Evolutionary conservation across 2,797 vertebrate species (phyloP).

Genomic region (Brotula barbata): DNA sequence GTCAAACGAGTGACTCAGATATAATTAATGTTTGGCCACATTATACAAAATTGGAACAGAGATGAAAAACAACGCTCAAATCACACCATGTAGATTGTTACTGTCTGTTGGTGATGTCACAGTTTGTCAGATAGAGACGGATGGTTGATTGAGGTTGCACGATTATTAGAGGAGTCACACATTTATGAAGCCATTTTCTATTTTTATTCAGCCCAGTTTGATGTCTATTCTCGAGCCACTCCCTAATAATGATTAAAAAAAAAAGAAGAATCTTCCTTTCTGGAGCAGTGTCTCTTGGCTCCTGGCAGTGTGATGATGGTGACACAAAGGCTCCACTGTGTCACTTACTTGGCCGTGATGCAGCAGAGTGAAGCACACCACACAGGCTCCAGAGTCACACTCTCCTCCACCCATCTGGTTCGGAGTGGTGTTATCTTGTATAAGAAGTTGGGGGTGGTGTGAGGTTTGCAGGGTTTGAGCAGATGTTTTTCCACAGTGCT

Average conservation of each 20-base stretch:
- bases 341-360: slow-evolving; percentile 71
- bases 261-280: slow-evolving; percentile 73
- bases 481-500: slow-evolving; percentile 7
- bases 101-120: slow-evolving; percentile 18
- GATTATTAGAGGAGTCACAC: slow-evolving; percentile 54
- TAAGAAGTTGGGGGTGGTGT: slow-evolving; percentile 8
- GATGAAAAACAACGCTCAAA: slow-evolving; percentile 21
- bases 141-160: slow-evolving; percentile 13
- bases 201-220: slow-evolving; percentile 78
- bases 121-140: neutral
- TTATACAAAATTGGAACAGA: slow-evolving; percentile 24
- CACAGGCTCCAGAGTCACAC: slow-evolving; percentile 48
- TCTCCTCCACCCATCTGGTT: slow-evolving; percentile 59
- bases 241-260: slow-evolving; percentile 61
- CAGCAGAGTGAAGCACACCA: slow-evolving; percentile 53
- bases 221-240: slow-evolving; percentile 76
- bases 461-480: slow-evolving; percentile 2
- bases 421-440: slow-evolving; percentile 42
- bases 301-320: slow-evolving; percentile 64
- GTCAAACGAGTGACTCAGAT: slow-evolving; percentile 15
- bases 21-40: slow-evolving; percentile 23
- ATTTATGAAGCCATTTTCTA: slow-evolving; percentile 60
- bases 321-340: slow-evolving; percentile 76
- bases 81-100: slow-evolving; percentile 31
- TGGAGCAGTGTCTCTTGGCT: slow-evolving; percentile 72